phyloP scores from a whole-genome alignment of 2,888 invertebrate species.

The Cheilosia scutellata region DNA sequence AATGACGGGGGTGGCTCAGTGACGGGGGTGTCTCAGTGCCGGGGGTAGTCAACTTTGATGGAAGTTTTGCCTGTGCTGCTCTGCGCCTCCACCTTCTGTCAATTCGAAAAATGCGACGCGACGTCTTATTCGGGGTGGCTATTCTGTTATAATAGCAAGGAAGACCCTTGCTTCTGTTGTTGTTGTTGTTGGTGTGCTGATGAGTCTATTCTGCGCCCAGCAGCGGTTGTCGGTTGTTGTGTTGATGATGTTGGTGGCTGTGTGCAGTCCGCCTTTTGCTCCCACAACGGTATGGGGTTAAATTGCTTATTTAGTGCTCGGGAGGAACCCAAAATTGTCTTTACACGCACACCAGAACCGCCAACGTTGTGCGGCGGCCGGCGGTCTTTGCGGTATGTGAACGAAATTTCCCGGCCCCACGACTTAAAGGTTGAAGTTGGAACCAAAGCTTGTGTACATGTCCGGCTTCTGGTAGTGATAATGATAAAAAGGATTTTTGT shows the following conservation, averaged over 20 bases:
- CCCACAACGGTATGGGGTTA: slow-evolving; percentile 47
- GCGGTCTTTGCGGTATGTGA: slow-evolving; percentile 37
- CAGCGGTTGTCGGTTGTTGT: slow-evolving; percentile 23
- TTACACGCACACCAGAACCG: slow-evolving; percentile 40
- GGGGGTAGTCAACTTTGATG: slow-evolving; percentile 36
- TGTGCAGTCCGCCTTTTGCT: slow-evolving; percentile 42
- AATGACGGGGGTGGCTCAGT: slow-evolving; percentile 53
- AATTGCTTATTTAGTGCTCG: slow-evolving; percentile 71
- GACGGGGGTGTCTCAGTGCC: not conserved
- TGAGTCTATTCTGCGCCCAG: slow-evolving; percentile 52
- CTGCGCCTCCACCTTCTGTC: slow-evolving; percentile 13
- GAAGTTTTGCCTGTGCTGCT: slow-evolving; percentile 32
- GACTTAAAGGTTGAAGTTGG: slow-evolving; percentile 29
- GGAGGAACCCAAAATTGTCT: slow-evolving; percentile 66
- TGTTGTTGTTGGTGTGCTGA: not conserved
- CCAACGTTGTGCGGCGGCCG: not conserved
- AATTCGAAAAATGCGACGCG: slow-evolving; percentile 28
- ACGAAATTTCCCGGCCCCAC: slow-evolving; percentile 40
- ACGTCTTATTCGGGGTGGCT: slow-evolving; percentile 28
- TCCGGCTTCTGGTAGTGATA: slow-evolving; percentile 66
- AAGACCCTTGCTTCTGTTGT: slow-evolving; percentile 7
- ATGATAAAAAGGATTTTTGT: slow-evolving; percentile 74
- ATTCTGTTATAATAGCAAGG: slow-evolving; percentile 27
- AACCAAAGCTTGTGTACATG: slow-evolving; percentile 49
- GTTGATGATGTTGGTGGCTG: slow-evolving; percentile 38